Conservation (phyloP, 2,888 invertebrate species). For the Ophion costatus region DNA sequence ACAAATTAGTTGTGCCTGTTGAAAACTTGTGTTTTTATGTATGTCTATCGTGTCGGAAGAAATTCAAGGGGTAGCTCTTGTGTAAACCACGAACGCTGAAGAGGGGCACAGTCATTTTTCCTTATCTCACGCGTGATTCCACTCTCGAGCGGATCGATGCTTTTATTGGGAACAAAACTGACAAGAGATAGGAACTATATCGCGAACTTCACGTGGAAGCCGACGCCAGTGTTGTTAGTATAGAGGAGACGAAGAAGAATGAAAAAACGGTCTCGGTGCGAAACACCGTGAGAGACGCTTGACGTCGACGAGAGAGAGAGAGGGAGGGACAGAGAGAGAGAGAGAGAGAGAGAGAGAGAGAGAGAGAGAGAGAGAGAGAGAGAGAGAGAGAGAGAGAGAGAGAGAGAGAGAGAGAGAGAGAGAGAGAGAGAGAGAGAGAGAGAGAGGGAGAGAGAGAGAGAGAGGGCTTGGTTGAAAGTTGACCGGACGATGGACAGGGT, state of each 20-base stretch:
- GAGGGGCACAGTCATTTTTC: constrained; percentile 58
- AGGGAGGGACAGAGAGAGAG: neutral
- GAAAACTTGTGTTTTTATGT: neutral
- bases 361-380: constrained; percentile 25
- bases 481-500: constrained; percentile 66
- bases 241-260: constrained; percentile 5
- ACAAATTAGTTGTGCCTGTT: neutral
- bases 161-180: constrained; percentile 65
- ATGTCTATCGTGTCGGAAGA: neutral
- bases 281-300: constrained; percentile 31
- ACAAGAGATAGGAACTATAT: constrained; percentile 38
- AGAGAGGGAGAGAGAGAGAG: constrained; percentile 12
- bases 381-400: constrained; percentile 12
- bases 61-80: neutral
- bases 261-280: constrained; percentile 30
- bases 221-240: constrained; percentile 45
- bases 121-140: constrained; percentile 60
- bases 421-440: constrained; percentile 15
- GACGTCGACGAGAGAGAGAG: constrained; percentile 23
- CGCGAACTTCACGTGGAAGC: constrained; percentile 30
- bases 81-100: neutral
- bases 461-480: constrained; percentile 54
- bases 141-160: constrained; percentile 66
- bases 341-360: constrained; percentile 25
- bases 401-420: constrained; percentile 22